Conservation (phyloP, 2,888 invertebrate genomes). For the Neria commutata region DNA sequence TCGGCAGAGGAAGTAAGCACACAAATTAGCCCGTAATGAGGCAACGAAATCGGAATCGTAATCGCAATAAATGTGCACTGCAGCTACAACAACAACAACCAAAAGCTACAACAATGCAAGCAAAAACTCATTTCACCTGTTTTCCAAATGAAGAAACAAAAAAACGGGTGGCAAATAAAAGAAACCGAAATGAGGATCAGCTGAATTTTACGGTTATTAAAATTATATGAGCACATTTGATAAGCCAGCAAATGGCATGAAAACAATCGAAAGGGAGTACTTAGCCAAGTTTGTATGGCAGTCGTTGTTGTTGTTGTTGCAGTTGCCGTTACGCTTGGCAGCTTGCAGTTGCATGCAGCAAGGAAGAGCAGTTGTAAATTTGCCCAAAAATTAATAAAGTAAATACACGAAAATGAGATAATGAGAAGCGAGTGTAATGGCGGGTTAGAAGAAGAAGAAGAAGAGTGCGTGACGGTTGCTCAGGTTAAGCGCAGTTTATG, state of each 20-base stretch:
- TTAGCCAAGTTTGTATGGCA: not conserved
- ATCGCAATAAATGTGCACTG: no score
- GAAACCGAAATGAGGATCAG: not conserved
- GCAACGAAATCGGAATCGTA: no score
- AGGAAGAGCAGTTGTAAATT: conserved; percentile 13
- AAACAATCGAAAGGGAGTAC: not conserved
- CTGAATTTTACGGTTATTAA: conserved; percentile 28
- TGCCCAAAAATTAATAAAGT: conserved; percentile 43
- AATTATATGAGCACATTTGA: conserved; percentile 24
- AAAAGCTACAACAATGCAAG: conserved; percentile 26
- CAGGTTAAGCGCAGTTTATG: no score
- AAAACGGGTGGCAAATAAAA: not conserved
- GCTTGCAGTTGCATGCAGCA: not conserved
- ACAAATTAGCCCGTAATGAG: conserved; percentile 40
- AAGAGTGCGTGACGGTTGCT: no score
- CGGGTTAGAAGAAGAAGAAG: no score
- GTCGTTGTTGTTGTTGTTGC: not conserved
- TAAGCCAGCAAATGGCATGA: conserved; percentile 2
- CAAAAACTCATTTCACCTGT: conserved; percentile 54
- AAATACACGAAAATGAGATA: conserved; percentile 34
- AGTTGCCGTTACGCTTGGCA: not conserved
- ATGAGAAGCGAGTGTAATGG: conserved; percentile 40
- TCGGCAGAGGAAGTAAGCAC: conserved; percentile 35
- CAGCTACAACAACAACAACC: conserved; percentile 3
- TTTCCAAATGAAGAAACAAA: conserved; percentile 8